Conservation (phyloP, 2,113 vertebrate species). For the Pseudorhombus dupliciocellatus region DNA sequence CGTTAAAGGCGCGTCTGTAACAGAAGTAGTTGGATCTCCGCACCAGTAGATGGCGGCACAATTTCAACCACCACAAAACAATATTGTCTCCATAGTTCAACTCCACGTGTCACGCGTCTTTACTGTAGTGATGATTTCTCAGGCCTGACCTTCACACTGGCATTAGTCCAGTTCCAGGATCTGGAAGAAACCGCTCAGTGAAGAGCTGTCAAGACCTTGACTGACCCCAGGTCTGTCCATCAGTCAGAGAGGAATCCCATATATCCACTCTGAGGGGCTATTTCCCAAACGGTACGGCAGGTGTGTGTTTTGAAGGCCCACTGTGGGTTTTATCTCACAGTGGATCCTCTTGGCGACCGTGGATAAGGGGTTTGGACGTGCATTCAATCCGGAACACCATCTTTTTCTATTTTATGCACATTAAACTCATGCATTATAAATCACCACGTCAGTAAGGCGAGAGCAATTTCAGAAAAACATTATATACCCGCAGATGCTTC, state of each 20-base stretch:
- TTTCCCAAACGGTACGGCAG: slow-evolving; percentile 1
- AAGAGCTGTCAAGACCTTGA: slow-evolving; percentile 49
- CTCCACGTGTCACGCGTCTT: slow-evolving; percentile 22
- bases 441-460: slow-evolving; percentile 11
- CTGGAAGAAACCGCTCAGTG: slow-evolving; percentile 36
- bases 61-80: slow-evolving; percentile 10
- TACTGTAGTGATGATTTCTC: slow-evolving; percentile 12
- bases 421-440: slow-evolving; percentile 27
- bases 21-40: not conserved
- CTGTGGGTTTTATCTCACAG: not conserved
- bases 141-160: slow-evolving; percentile 52
- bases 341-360: slow-evolving; percentile 9
- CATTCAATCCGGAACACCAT: not conserved
- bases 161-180: slow-evolving; percentile 51
- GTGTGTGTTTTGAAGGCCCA: not conserved
- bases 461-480: not conserved
- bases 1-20: too few relatives aligned
- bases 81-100: not conserved
- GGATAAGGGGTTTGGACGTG: not conserved
- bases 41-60: slow-evolving; percentile 72
- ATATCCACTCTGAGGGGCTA: not conserved
- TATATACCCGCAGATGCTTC: slow-evolving; percentile 9
- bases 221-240: slow-evolving; percentile 27
- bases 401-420: not conserved
- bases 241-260: slow-evolving; percentile 2